A percentile compares a stretch with the other conserved stretches of the same genome.
Conservation (phyloP, 2,797 vertebrate genomes). For the Pelobates cultripes region DNA sequence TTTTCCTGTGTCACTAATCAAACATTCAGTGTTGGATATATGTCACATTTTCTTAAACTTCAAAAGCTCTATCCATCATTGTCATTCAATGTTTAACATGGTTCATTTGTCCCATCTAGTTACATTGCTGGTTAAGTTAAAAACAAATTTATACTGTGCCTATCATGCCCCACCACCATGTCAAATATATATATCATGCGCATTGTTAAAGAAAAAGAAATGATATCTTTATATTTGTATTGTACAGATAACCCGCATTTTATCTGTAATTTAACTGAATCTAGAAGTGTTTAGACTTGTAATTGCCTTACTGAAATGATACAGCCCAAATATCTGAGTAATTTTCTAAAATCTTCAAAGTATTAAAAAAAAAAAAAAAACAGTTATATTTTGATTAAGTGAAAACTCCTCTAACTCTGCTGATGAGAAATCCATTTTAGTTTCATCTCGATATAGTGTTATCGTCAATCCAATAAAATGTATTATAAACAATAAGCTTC, state of each 20-base stretch:
- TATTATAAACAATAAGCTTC: constrained; percentile 12
- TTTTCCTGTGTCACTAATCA: constrained; percentile 45
- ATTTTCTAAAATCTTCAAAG: not conserved
- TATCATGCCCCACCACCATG: not conserved
- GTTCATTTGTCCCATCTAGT: constrained; percentile 42
- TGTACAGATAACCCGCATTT: too few relatives aligned
- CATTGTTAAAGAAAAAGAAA: not conserved
- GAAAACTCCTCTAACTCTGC: not conserved
- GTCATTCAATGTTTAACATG: constrained; percentile 40
- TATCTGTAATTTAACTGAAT: too few relatives aligned
- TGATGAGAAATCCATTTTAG: constrained; percentile 15
- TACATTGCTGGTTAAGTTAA: constrained; percentile 25
- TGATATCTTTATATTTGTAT: too few relatives aligned
- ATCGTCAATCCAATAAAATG: constrained; percentile 17
- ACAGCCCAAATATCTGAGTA: not conserved
- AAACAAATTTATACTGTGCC: constrained; percentile 22
- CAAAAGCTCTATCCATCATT: constrained; percentile 45
- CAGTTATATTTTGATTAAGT: not conserved
- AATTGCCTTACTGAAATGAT: too few relatives aligned
- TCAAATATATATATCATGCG: not conserved
- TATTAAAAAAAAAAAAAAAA: not conserved
- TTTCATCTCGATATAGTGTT: constrained; percentile 6
- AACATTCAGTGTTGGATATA: constrained; percentile 21
- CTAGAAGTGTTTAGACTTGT: too few relatives aligned
- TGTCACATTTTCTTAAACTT: constrained; percentile 35